Evolutionary conservation across 2,888 invertebrate species (phyloP).

Genomic region (Drymonia ruficornis): DNA sequence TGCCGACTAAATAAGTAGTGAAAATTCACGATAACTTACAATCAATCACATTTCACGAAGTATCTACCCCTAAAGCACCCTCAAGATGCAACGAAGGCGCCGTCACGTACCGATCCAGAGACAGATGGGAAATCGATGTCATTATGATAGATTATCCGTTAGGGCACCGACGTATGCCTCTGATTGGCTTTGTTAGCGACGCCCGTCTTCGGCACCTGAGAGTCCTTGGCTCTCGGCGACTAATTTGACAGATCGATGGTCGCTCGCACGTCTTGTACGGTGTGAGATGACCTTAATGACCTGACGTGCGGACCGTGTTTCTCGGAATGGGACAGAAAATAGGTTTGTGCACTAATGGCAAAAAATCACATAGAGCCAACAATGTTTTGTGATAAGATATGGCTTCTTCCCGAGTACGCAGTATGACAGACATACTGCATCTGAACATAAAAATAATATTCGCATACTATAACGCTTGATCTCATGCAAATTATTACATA

Average conservation of each 20-base stretch:
- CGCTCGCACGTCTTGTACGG: constrained; percentile 45
- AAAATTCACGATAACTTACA: background rate
- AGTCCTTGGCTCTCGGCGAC: constrained; percentile 62
- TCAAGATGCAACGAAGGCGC: constrained; percentile 57
- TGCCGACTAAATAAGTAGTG: too few species aligned
- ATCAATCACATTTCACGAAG: constrained; percentile 3
- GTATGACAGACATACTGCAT: background rate
- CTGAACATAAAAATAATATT: constrained; percentile 21
- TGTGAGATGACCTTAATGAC: constrained; percentile 69
- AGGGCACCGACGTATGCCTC: constrained; percentile 64
- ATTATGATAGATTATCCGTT: constrained; percentile 81
- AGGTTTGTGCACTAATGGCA: background rate
- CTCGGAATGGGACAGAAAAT: constrained; percentile 6
- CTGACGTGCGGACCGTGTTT: constrained; percentile 27
- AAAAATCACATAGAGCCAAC: too few species aligned
- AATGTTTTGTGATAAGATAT: too few species aligned
- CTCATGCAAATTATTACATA: constrained; percentile 67
- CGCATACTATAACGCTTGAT: constrained; percentile 57
- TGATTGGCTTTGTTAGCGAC: constrained; percentile 82
- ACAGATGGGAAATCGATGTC: constrained; percentile 80
- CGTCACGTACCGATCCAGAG: constrained; percentile 57
- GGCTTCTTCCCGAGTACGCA: too few species aligned
- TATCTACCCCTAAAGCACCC: constrained; percentile 32
- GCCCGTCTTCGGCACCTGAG: constrained; percentile 72
- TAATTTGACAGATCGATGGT: constrained; percentile 83